Base-by-base conservation (phyloP, 2,888 invertebrate genomes). In the Caenorhabditis sinica region DNA sequence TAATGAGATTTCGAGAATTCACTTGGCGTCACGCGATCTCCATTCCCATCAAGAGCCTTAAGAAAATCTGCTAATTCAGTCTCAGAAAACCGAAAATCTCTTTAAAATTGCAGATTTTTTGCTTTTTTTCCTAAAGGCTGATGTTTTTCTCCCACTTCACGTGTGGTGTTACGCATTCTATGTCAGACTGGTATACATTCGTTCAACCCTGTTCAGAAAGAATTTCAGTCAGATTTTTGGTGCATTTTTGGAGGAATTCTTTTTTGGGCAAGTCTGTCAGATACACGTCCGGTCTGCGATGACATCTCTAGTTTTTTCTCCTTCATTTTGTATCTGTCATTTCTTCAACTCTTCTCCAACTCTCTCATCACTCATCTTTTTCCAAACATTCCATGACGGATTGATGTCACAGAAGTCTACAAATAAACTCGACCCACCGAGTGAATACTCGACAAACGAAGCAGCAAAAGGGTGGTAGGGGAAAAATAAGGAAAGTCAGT, bases 381-480 rank as follows among this genome's bases (percentile, higher is more conserved):
- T 53, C 77, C 77, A 79, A 77, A 72, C 72, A 56, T 79, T 71
- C 40, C 56, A 58, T 71, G 79, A 72, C 79, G 79, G 79, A 79
- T 79, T 79, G 71, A 79, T 79, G 79, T 72, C 79, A 72, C 63
- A 79, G 30, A 72, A 45, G 72, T 79, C 79, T 79, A 79, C 79
- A 79, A 79, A 79, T 72, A 79, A 79, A 79, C 65, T 79, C 43
- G 49, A 28, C 56, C 65, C 72, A 53, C 72, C 63, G 33, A 71
- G 53, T 79, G 79, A 79, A 79, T 79, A 79, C 79, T 28, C 71
- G 23, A 63, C 79, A 79, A 79, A 79, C 79, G 79, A 79, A 63
- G 79, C 65, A 53, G 49, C 40, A 13, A 49, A 8, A 53, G 56
- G 45, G 71, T 40, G 23, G 72, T 53, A 45, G 49, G n/a, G n/a